Evolutionary conservation across 2,888 invertebrate species (phyloP).

Genomic region (Lacanobia oleracea): DNA sequence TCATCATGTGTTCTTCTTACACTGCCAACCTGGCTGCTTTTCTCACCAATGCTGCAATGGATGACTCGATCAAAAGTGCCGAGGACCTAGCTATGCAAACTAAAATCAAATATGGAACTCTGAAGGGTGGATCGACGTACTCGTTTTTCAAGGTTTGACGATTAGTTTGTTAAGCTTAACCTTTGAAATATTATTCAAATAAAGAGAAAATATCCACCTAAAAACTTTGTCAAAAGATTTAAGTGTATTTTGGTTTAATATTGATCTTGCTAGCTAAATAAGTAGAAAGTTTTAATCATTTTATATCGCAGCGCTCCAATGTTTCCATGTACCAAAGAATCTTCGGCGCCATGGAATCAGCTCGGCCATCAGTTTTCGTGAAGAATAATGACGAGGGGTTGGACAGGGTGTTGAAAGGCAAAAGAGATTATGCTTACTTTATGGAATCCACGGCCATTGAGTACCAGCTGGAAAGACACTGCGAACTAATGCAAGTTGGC

Average conservation of each 20-base stretch:
- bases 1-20: slow-evolving; percentile 98
- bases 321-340: slow-evolving; percentile 97
- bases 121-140: slow-evolving; percentile 96
- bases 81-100: slow-evolving; percentile 98
- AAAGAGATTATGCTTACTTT: slow-evolving; percentile 96
- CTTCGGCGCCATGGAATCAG: slow-evolving; percentile 97
- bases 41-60: slow-evolving; percentile 97
- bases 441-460: slow-evolving; percentile 99
- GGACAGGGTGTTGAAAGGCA: slow-evolving; percentile 94
- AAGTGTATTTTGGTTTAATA: neutral
- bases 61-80: slow-evolving; percentile 96
- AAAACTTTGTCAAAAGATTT: too few species aligned
- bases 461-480: slow-evolving; percentile 96
- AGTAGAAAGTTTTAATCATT: neutral
- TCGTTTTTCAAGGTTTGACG: slow-evolving; percentile 95
- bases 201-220: neutral
- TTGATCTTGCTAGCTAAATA: neutral
- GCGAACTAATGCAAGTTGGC: slow-evolving; percentile 95
- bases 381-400: slow-evolving; percentile 96
- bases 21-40: slow-evolving; percentile 99
- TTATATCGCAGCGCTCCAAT: slow-evolving; percentile 93
- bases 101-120: slow-evolving; percentile 98
- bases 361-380: slow-evolving; percentile 95
- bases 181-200: neutral
- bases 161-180: neutral